A percentile compares a stretch with the other conserved stretches of the same genome.
phyloP scores from a whole-genome alignment of 2,888 invertebrate species.

The Lypha dubia region DNA sequence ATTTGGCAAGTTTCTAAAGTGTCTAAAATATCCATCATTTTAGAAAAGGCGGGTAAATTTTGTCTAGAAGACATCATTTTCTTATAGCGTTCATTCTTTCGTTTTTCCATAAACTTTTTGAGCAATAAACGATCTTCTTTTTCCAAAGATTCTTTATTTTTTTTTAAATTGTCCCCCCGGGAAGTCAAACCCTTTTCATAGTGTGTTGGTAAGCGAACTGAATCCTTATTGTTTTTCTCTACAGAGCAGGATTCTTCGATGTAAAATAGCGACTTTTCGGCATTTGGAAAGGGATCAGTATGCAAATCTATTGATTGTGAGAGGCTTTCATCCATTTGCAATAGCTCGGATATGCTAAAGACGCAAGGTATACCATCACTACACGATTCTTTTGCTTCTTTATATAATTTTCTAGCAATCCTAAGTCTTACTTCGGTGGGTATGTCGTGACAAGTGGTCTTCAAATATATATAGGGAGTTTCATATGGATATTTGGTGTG shows the following conservation, averaged over 20 bases:
- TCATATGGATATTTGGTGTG: constrained; percentile 89
- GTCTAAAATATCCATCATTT: constrained; percentile 88
- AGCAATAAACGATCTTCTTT: constrained; percentile 87
- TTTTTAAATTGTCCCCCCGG: constrained; percentile 83
- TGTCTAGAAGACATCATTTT: constrained; percentile 87
- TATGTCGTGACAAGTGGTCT: constrained; percentile 86
- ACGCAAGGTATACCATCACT: constrained; percentile 88
- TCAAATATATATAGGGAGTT: constrained; percentile 88
- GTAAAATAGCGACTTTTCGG: constrained; percentile 86
- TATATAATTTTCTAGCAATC: constrained; percentile 87
- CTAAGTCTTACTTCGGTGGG: constrained; percentile 87
- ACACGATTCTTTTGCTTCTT: constrained; percentile 88
- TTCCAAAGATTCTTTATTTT: constrained; percentile 85
- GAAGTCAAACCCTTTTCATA: constrained; percentile 86
- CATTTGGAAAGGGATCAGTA: constrained; percentile 84
- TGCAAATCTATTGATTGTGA: constrained; percentile 85
- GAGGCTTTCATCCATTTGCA: constrained; percentile 88
- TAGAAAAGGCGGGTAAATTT: constrained; percentile 89
- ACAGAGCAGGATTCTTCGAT: constrained; percentile 78
- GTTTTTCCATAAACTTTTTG: constrained; percentile 86
- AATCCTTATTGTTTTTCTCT: constrained; percentile 76
- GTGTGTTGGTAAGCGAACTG: constrained; percentile 85
- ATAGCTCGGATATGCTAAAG: constrained; percentile 88
- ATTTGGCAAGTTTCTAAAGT: constrained; percentile 86
- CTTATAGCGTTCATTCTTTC: constrained; percentile 86